Base-by-base conservation (phyloP, 2,113 vertebrate species). In the Sterrhoptilus dennistouni region DNA sequence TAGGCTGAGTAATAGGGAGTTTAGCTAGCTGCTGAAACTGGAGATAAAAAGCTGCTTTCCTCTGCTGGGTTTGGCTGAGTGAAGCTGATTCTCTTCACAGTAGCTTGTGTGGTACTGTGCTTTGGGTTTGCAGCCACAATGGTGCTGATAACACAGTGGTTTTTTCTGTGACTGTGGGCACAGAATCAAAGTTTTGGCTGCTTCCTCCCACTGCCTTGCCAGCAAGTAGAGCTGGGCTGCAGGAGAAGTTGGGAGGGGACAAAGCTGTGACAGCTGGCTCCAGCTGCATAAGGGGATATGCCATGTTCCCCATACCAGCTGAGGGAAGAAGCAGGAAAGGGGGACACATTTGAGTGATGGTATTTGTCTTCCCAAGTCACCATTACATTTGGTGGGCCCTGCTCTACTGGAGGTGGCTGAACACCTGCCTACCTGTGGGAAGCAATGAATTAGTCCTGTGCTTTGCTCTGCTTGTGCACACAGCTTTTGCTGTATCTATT, bases 371-470 rank as follows among this genome's bases (percentile, higher is more conserved):
- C 28, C 23, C 27, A 25, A 20, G 15, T 38, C 21, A n/a, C 49
- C 0, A 0, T 68, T 38, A 12, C 0, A 0, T 0, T 1, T 40
- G 9, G 4, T 17, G 21, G 36, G 31, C 59, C 16, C 45, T 35
- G 60, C 12, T 53, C 1, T 61, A 29, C 45, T 74, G 27, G 28
- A 6, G 28, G 1, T 40, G 36, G 50, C 40, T 54, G 63, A 49
- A 12, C 12, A 11, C 16, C 3, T 27, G n/a, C 61, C 35, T 70
- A 18, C 25, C 11, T 0, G 0, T 15, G 27, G n/a, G 23, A n/a
- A 57, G 23, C 2, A 6, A 7, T 25, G n/a, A 47, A 52, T 29
- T 11, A 45, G 38, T 60, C 35, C 68, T 6, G 33, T 20, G 17
- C 14, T 65, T 69, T 33, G 9, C 31, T 83, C 68, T 68, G 63